These are phyloP conservation scores for Laodelphax striatellus DNA, from an alignment of 1,140 invertebrate species.

Conservation along the genomic window DNA sequence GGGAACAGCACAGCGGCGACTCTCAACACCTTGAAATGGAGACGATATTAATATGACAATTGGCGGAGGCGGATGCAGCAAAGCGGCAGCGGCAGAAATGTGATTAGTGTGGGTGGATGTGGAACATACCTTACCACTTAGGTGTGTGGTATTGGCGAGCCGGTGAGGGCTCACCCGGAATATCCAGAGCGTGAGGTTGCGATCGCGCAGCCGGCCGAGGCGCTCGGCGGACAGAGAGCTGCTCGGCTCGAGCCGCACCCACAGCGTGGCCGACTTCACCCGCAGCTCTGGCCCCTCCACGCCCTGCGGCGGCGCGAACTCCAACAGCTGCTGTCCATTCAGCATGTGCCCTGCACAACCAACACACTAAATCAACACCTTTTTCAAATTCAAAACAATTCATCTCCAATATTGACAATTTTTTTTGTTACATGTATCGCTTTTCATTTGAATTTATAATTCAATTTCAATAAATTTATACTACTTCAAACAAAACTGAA, in stretches of 20 bases:
- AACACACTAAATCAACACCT: background rate
- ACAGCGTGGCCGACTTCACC: constrained; percentile 60
- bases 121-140: constrained; percentile 42
- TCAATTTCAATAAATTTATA: no score
- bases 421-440: no score
- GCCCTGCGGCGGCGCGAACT: constrained; percentile 55
- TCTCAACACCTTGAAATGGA: no score
- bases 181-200: constrained; percentile 51
- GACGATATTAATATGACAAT: no score
- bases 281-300: constrained; percentile 36
- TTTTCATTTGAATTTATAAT: no score
- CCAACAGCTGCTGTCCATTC: constrained; percentile 71
- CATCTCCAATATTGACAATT: no score
- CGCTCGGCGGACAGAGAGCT: constrained; percentile 14
- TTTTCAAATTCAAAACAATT: no score
- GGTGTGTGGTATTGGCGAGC: constrained; percentile 39
- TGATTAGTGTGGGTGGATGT: background rate
- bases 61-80: background rate
- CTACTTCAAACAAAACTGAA: no score
- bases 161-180: constrained; percentile 40
- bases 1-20: no score
- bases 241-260: constrained; percentile 51
- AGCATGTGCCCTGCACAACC: constrained; percentile 56
- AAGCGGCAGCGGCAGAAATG: no score
- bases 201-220: constrained; percentile 26